Base-by-base conservation (phyloP, 2,888 invertebrate species). In the Philhelius pedissequus region DNA sequence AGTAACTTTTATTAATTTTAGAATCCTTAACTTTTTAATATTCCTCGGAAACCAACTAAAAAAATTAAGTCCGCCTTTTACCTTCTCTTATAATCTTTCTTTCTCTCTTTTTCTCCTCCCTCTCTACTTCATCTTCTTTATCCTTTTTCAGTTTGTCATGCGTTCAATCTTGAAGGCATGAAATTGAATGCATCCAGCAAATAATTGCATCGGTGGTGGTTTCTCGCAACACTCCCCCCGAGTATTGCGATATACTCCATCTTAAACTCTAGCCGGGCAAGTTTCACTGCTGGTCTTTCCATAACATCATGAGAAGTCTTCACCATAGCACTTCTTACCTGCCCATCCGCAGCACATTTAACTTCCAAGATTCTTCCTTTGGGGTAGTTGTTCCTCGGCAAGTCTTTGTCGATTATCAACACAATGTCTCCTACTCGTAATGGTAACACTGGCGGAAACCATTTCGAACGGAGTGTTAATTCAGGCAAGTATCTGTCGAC, bases 401-500 rank as follows among this genome's bases (percentile, higher is more conserved):
- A n/a, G 6, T 76, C 43, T 54, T 77, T 43, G 52, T 87, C 86
- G 9, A 74, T 43, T 5, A 86, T 30, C 5, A 86, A 27, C 0
- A 87, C 86, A 8, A 86, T 35, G 15, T 86, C 86, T 2, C 86
- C 87, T 11, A 71, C 38, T 50, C 76, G 18, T 3, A 80, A 22
- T 35, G 74, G 73, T 27, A 18, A 13, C 13, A 27, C 50, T 25
- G 66, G 73, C 2, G 20, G 15, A 38, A 56, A 54, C 87, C 87
- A 88, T 66, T 86, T 78, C 1, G 79, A 56, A 4, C 87, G 58
- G 1, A 69, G 66, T 3, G 74, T 43, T 7, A 88, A 40, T 1
- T 81, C 86, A 3, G 87, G 87, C 4, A 87, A 20, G 56, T 88
- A 87, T 48, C 87, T 87, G 7, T 62, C 54, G 1, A 87, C 5